These are phyloP conservation scores for Napeogenes inachia DNA, from an alignment of 2,888 invertebrate species.

Conservation along the genomic window DNA sequence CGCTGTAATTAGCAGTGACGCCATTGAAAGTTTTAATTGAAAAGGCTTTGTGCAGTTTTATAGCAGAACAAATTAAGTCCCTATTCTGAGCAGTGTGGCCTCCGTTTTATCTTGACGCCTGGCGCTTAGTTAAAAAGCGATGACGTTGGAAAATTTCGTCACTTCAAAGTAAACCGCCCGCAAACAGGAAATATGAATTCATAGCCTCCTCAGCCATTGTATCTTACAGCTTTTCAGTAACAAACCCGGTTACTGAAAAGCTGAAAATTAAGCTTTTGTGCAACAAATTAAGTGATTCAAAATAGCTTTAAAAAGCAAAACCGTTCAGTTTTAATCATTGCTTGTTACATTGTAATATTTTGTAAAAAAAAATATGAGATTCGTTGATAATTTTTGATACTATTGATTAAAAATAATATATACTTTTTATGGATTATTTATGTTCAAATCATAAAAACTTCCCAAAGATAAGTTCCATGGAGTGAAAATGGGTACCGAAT, in stretches of 20 bases:
- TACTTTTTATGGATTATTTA: too few species aligned
- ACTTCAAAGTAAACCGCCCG: slow-evolving; percentile 16
- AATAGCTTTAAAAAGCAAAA: background rate
- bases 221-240: slow-evolving; percentile 1
- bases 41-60: slow-evolving; percentile 74
- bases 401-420: too few species aligned
- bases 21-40: slow-evolving; percentile 76
- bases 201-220: slow-evolving; percentile 9
- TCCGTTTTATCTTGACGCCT: slow-evolving; percentile 48
- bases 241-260: background rate
- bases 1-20: slow-evolving; percentile 68
- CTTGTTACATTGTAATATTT: too few species aligned
- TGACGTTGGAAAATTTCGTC: slow-evolving; percentile 19
- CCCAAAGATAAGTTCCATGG: too few species aligned
- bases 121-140: slow-evolving; percentile 14
- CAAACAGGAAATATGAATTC: slow-evolving; percentile 10
- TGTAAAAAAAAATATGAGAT: too few species aligned
- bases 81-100: slow-evolving; percentile 43
- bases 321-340: too few species aligned
- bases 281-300: background rate
- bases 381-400: too few species aligned
- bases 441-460: too few species aligned
- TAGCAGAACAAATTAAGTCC: slow-evolving; percentile 65
- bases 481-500: too few species aligned
- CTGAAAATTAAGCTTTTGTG: background rate